Evolutionary conservation across 2,797 vertebrate species (phyloP).

Genomic region (Tympanoctomys barrerae): DNA sequence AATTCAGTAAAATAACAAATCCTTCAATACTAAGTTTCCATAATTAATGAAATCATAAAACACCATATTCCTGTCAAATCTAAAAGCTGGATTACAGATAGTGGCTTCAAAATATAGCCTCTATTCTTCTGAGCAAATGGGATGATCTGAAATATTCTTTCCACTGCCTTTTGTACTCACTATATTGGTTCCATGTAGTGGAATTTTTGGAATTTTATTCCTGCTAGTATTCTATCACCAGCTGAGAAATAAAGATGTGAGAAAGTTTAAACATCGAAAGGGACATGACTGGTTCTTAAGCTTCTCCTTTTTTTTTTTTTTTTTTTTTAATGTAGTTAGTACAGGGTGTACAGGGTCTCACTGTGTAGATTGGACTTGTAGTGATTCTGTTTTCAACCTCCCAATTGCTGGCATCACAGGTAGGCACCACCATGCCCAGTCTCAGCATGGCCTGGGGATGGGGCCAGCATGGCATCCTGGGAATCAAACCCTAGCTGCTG

Average conservation of each 20-base stretch:
- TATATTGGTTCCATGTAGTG: neutral
- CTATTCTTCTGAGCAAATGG: neutral
- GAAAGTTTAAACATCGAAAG: conserved; percentile 68
- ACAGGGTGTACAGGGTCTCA: too few species aligned
- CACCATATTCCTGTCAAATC: neutral
- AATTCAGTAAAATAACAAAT: conserved; percentile 23
- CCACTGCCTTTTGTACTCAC: conserved; percentile 20
- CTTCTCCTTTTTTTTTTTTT: neutral
- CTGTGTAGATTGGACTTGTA: too few species aligned
- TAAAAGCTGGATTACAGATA: conserved; percentile 54
- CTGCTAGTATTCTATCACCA: conserved; percentile 41
- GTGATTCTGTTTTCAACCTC: too few species aligned
- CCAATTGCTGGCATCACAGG: too few species aligned
- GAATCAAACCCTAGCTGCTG: too few species aligned
- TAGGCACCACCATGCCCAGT: too few species aligned
- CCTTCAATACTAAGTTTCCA: neutral
- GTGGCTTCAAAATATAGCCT: conserved; percentile 47
- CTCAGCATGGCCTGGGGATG: too few species aligned
- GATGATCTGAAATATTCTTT: neutral
- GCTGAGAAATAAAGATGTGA: conserved; percentile 66
- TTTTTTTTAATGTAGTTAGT: too few species aligned
- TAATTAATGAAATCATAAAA: neutral
- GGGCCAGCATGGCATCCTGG: too few species aligned
- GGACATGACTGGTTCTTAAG: conserved; percentile 18
- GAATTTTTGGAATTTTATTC: conserved; percentile 57